Evolutionary conservation across 2,797 vertebrate species (phyloP).

Genomic region (Labroides dimidiatus): DNA sequence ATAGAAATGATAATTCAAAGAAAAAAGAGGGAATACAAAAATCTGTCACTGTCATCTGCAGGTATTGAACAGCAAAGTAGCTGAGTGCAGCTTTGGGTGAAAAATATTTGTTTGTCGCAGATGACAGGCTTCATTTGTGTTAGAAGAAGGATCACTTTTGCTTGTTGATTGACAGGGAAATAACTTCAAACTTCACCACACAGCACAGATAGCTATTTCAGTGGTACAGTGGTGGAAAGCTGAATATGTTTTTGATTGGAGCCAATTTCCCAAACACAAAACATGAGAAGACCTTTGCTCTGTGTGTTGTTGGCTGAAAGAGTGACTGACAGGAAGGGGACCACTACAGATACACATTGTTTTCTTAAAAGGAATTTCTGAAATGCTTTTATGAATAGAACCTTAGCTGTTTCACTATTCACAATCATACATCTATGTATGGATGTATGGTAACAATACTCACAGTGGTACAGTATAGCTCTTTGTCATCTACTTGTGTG

Average conservation of each 20-base stretch:
- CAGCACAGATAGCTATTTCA: conserved; percentile 57
- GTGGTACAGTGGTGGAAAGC: conserved; percentile 42
- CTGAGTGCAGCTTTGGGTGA: too few species aligned
- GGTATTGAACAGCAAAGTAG: too few species aligned
- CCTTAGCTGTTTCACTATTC: conserved; percentile 3
- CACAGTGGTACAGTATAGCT: neutral
- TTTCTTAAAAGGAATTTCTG: neutral
- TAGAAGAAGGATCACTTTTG: conserved; percentile 45
- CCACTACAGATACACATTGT: conserved; percentile 19
- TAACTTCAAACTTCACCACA: conserved; percentile 52
- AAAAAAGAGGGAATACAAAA: neutral
- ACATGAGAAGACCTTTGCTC: conserved; percentile 36
- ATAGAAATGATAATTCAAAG: neutral
- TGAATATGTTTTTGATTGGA: conserved; percentile 50
- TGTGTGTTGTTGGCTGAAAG: conserved; percentile 22
- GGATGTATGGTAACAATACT: conserved; percentile 22
- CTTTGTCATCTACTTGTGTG: neutral
- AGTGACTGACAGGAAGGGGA: conserved; percentile 37
- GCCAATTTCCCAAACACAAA: conserved; percentile 62
- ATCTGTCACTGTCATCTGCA: conserved; percentile 13
- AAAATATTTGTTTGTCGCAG: conserved; percentile 28
- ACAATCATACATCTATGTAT: neutral
- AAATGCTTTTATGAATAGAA: conserved; percentile 18
- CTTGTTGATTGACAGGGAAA: conserved; percentile 56
- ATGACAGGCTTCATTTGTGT: conserved; percentile 40